Base-by-base conservation (phyloP, 2,113 vertebrate genomes). In the Scytalopus superciliaris region DNA sequence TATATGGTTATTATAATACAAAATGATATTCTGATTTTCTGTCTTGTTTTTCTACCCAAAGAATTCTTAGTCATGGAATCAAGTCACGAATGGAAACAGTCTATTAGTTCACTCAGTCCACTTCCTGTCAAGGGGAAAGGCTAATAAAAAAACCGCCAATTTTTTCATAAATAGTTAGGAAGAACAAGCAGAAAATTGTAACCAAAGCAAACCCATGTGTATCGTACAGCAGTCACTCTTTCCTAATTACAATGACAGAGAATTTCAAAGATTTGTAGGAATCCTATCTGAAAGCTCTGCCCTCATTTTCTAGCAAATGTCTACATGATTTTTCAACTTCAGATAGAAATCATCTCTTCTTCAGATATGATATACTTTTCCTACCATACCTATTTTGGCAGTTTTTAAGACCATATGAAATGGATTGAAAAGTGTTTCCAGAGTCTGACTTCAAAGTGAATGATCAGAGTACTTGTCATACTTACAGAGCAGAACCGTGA, bases 401-500 rank as follows among this genome's bases (percentile, higher is more conserved):
- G 2, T n/a, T 76, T 79, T 66, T 25, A 90, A 80, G 42, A 66
- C n/a, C 11, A 9, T 12, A 57, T 7, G 15, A 63, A 77, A 49
- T 33, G 19, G 16, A 59, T 70, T 69, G 81, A 24, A 55, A 83
- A 67, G 24, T 55, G 15, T 23, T 84, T 80, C 22, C 49, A 49
- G 47, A 70, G 44, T 64, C 30, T 59, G 39, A 67, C 27, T 70
- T 84, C 33, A 84, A 42, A 84, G 3, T 50, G 28, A 67, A 75
- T 30, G 10, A 39, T 30, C 56, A 64, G 44, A 39, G 7, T 44
- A 44, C 4, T 55, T 42, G 28, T 63, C 62, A 35, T 39, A 35
- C 11, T 40, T 45, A 37, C 30, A 68, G n/a, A 77, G 40, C 19
- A 94, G 53, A 84, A 31, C 22, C 0, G 0, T 0, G 2, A 24